Conservation (phyloP, 2,888 invertebrate genomes). For the Eugnorisma glareosa region DNA sequence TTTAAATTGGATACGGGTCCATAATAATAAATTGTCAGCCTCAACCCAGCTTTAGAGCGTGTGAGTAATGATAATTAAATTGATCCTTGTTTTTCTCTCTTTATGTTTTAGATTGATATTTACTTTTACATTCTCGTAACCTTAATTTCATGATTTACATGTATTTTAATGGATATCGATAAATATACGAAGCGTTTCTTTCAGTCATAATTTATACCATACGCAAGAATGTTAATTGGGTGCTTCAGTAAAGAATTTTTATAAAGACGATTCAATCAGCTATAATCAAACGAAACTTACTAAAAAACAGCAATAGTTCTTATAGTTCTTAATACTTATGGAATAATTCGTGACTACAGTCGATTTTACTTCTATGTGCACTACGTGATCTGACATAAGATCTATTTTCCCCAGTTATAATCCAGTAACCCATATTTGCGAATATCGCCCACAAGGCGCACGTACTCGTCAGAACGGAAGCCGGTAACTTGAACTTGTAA, state of each 20-base stretch:
- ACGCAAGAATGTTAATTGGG: slow-evolving; percentile 44
- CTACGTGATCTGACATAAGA: neutral
- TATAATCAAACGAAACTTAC: slow-evolving; percentile 2
- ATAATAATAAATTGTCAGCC: slow-evolving; percentile 90
- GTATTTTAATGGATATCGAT: slow-evolving; percentile 57
- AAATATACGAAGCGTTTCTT: slow-evolving; percentile 35
- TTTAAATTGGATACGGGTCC: slow-evolving; percentile 91
- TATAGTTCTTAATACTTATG: neutral
- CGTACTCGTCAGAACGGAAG: slow-evolving; percentile 69
- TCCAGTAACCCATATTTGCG: neutral
- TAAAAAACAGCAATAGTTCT: neutral
- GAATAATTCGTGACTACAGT: neutral
- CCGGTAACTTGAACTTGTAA: slow-evolving; percentile 75
- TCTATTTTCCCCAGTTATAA: neutral
- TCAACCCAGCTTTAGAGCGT: slow-evolving; percentile 85
- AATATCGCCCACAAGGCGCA: slow-evolving; percentile 16
- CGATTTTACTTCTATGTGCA: neutral
- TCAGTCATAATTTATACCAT: slow-evolving; percentile 39
- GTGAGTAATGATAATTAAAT: slow-evolving; percentile 90
- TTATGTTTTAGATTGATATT: slow-evolving; percentile 67
- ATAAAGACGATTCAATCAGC: neutral
- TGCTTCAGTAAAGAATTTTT: slow-evolving; percentile 34
- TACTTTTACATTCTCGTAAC: slow-evolving; percentile 54
- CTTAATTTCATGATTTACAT: slow-evolving; percentile 49
- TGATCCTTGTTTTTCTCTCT: slow-evolving; percentile 84